These are phyloP conservation scores for Peribatodes rhomboidaria DNA, from an alignment of 2,888 invertebrate species.

Conservation along the genomic window DNA sequence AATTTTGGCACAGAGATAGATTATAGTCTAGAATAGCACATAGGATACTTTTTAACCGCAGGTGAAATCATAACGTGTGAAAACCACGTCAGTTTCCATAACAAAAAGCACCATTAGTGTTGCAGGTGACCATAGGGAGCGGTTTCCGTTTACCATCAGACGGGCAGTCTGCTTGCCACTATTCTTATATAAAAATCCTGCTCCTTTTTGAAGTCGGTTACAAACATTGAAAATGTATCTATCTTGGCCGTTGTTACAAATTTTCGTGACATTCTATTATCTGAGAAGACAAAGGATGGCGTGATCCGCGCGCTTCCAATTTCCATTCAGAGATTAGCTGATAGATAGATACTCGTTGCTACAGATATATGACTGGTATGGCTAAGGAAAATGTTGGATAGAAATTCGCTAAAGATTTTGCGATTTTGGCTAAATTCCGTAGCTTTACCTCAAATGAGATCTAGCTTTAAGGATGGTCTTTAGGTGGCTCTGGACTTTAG, in stretches of 20 bases:
- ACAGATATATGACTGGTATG: background rate
- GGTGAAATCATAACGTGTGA: no score
- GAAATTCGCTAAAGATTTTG: conserved; percentile 5
- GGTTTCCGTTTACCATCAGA: no score
- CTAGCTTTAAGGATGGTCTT: no score
- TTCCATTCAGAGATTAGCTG: conserved; percentile 40
- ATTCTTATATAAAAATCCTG: background rate
- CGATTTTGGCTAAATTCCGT: background rate
- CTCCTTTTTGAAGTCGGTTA: background rate
- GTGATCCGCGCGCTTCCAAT: conserved; percentile 40
- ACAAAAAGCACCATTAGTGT: no score
- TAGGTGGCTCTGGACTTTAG: no score
- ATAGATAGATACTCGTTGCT: conserved; percentile 17
- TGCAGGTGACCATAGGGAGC: no score
- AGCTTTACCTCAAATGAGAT: background rate
- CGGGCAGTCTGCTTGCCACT: no score
- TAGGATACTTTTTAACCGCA: no score
- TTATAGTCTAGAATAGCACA: no score
- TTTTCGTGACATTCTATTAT: conserved; percentile 42
- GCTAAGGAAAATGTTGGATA: conserved; percentile 2
- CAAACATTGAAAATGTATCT: conserved; percentile 12
- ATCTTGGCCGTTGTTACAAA: conserved; percentile 20
- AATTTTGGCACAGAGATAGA: no score
- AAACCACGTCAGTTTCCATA: no score
- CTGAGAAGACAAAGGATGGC: conserved; percentile 38